Base-by-base conservation (phyloP, 1,140 invertebrate genomes). In the Cherax quadricarinatus region DNA sequence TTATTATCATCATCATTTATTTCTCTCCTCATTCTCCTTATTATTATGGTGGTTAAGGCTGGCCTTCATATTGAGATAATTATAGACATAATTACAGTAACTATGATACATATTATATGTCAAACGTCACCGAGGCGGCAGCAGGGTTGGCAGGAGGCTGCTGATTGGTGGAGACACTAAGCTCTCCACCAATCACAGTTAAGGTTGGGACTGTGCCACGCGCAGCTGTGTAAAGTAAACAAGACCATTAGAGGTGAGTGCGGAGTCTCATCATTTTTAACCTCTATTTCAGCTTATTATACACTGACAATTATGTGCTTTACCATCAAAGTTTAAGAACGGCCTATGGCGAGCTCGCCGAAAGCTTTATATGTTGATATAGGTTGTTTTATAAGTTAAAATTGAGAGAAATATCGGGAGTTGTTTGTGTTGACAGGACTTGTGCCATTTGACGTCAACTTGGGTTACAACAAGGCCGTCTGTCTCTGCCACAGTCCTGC, bases 221-320 rank as follows among this genome's bases (percentile, higher is more conserved):
- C 75, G 86, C 66, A 88, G 86, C 86, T 79, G 57, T 79, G 86
- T 75, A 88, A 79, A 80, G 48, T 80, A 88, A 88, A 88, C 86
- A 88, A 88, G 51, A 57, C 9, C 18, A 70, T 30, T 41, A 4
- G 48, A 49, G 14, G 83, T 62, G 10, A 48, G 60, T 85, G 83
- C 41, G 21, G 1, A 57, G 6, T 30, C 3, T 7, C 18, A 21
- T 66, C 4, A 9, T 48, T 30, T 12, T 14, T 85, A 7, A 6
- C 24, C 30, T 30, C 24, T 70, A 7, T 70, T 70, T 21, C 7
- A 7, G 16, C 57, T 41, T 49, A 18, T 41, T 70, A 3, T 16
- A 6, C 24, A 66, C 60, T 85, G 83, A 85, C 83, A 49, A 57
- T 18, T 48, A 70, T 48, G 18, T 41, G 6, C 24, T 49, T 70